Conservation (phyloP, 2,888 invertebrate species). For the Bhutanitis thaidina region DNA sequence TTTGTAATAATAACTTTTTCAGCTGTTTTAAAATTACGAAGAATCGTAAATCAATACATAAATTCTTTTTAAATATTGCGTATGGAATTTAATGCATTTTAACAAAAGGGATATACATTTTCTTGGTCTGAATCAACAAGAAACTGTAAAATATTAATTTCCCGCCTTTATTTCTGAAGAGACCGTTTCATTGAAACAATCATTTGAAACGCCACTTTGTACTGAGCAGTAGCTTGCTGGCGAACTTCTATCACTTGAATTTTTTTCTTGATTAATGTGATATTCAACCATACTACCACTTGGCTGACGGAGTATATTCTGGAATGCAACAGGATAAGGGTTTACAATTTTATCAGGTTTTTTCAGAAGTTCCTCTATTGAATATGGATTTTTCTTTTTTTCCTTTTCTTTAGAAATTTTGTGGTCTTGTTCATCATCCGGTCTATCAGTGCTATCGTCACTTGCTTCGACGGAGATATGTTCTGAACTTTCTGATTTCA, state of each 20-base stretch:
- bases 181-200: constrained; percentile 58
- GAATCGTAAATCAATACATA: no score
- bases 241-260: constrained; percentile 62
- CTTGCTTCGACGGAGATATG: constrained; percentile 79
- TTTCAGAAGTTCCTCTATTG: constrained; percentile 91
- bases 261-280: constrained; percentile 46
- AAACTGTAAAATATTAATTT: constrained; percentile 36
- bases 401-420: constrained; percentile 59
- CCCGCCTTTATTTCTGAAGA: constrained; percentile 66
- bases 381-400: constrained; percentile 89
- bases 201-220: constrained; percentile 63
- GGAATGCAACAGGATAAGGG: constrained; percentile 53
- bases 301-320: constrained; percentile 77
- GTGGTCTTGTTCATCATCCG: constrained; percentile 62
- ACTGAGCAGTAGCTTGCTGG: constrained; percentile 69
- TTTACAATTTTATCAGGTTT: constrained; percentile 84
- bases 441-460: constrained; percentile 80
- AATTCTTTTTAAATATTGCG: no score
- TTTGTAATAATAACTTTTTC: no score
- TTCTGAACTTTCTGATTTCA: constrained; percentile 65
- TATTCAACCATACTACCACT: constrained; percentile 80
- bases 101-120: neutral
- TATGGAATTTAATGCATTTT: neutral
- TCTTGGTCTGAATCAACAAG: neutral
- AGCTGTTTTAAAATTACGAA: no score